Conservation (phyloP, 2,888 invertebrate species). For the Lysandra bellargus region DNA sequence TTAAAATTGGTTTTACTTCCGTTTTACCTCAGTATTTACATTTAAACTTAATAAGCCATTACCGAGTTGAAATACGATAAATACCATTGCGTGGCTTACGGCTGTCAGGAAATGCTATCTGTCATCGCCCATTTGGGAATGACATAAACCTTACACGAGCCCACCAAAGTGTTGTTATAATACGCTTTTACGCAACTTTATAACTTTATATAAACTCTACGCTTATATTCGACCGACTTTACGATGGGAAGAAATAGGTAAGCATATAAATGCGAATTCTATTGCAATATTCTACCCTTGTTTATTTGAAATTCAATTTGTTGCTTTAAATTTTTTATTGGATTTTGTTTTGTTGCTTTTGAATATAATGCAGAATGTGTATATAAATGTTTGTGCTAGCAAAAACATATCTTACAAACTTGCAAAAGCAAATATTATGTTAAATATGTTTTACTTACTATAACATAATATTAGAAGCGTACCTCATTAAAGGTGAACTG, state of each 20-base stretch:
- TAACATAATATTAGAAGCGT: not conserved
- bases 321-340: not conserved
- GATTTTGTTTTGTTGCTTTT: not conserved
- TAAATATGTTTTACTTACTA: not conserved
- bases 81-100: slow-evolving; percentile 41
- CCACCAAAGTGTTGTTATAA: slow-evolving; percentile 47
- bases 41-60: not conserved
- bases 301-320: slow-evolving; percentile 8
- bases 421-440: too few relatives aligned
- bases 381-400: too few relatives aligned
- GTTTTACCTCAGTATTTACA: not conserved
- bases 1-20: not conserved
- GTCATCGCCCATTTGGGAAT: slow-evolving; percentile 48
- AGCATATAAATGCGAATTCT: slow-evolving; percentile 2
- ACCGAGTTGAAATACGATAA: slow-evolving; percentile 41
- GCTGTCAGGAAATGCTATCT: slow-evolving; percentile 47
- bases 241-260: slow-evolving; percentile 4
- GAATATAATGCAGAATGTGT: too few relatives aligned
- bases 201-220: not conserved
- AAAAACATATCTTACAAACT: too few relatives aligned
- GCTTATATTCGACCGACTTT: not conserved
- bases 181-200: slow-evolving; percentile 38
- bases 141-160: slow-evolving; percentile 40
- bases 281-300: not conserved
- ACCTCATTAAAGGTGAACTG: not conserved